phyloP scores from a whole-genome alignment of 2,113 vertebrate species.

The Mastomys natalensis region DNA sequence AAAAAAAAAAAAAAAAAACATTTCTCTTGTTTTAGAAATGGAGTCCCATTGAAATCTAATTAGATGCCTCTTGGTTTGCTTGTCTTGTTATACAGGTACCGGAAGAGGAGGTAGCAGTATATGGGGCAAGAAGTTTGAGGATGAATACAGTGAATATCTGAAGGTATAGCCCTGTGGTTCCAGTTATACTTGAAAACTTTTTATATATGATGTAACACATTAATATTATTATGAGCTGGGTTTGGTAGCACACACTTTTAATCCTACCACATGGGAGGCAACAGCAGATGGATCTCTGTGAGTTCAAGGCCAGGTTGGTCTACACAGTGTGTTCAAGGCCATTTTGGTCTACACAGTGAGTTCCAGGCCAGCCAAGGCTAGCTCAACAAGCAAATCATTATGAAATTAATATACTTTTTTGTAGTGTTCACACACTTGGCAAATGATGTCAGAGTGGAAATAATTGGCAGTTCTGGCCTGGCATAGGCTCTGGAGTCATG shows the following conservation, averaged over 20 bases:
- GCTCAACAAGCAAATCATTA: neutral
- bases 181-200: neutral
- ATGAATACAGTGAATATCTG: constrained; percentile 97
- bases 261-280: neutral
- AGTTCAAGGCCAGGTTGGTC: neutral
- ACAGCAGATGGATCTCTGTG: neutral
- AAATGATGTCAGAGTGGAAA: neutral
- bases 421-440: neutral
- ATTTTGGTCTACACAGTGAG: neutral
- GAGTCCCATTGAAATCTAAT: constrained; percentile 15
- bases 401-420: neutral
- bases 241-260: neutral
- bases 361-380: neutral
- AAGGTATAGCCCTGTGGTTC: constrained; percentile 88
- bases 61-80: constrained; percentile 15
- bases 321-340: neutral
- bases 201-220: neutral
- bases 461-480: neutral
- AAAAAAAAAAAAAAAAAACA: too few species aligned
- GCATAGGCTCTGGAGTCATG: neutral
- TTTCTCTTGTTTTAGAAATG: neutral
- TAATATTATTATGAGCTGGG: neutral
- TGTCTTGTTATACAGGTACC: constrained; percentile 88
- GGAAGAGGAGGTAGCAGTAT: constrained; percentile 98
- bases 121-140: constrained; percentile 98